phyloP scores from a whole-genome alignment of 2,113 vertebrate genomes.

The Oriolus oriolus region DNA sequence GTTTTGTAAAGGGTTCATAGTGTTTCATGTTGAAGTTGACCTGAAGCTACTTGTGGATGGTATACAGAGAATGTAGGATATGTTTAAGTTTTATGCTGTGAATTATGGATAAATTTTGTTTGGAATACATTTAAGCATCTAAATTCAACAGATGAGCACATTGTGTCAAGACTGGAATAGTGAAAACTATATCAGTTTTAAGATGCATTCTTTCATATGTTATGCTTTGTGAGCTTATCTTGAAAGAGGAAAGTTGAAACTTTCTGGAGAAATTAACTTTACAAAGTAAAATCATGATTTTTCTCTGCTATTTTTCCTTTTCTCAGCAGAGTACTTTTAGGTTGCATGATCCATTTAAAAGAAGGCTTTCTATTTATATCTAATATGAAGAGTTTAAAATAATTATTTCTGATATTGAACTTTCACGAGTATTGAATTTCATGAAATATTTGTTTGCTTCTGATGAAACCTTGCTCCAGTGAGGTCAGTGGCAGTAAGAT shows the following conservation, averaged over 20 bases:
- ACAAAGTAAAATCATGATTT: background rate
- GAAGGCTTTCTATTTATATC: background rate
- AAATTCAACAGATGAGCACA: background rate
- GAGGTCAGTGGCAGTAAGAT: background rate
- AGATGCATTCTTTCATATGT: background rate
- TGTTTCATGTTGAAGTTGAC: too few relatives aligned
- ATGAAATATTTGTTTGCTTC: background rate
- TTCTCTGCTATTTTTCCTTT: constrained; percentile 17
- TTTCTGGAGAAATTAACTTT: background rate
- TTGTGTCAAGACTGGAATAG: constrained; percentile 24
- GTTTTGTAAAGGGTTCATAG: too few relatives aligned
- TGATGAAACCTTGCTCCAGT: background rate
- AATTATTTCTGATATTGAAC: constrained; percentile 16
- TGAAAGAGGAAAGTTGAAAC: background rate
- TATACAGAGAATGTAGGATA: background rate
- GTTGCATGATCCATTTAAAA: background rate
- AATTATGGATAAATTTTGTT: background rate
- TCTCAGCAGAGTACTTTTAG: background rate
- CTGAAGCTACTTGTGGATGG: too few relatives aligned
- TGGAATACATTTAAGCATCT: background rate
- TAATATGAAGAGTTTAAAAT: constrained; percentile 7
- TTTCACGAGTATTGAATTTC: background rate
- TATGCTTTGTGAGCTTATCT: background rate
- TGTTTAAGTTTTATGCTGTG: background rate
- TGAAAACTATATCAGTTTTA: background rate